Evolutionary conservation across 1,140 invertebrate genomes (phyloP), one percentile per base, ranked within the genome.

Genomic region (Drosophila kikkawai): DNA sequence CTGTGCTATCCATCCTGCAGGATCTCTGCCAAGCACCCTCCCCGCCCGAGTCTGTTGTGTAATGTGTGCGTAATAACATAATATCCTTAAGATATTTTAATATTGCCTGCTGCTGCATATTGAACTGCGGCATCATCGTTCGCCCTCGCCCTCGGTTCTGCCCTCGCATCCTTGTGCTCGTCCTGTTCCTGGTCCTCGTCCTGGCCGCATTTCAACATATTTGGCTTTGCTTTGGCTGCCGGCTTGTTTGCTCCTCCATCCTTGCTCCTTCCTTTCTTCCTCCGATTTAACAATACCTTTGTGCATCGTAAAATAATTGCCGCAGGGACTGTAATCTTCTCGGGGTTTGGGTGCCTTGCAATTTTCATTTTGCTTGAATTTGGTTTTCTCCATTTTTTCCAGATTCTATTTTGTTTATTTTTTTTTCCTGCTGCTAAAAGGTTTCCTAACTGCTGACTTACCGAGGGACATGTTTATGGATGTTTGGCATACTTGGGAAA

Each of bases 241-340:
- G 68, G 73, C 53, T 70, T 91, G 79, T 85, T 91, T 88, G 82
- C 68, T 77, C 75, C 74, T 44, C 57, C 48, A 50, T 59, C 53
- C 53, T 56, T 39, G 34, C 51, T 51, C 39, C 58, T 55, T 44
- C 42, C 58, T 66, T 65, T 55, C 67, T 77, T 47, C 44, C 50
- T 71, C 26, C 47, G 15, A 70, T 79, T 91, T 88, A 88, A 91
- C 88, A 85, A 91, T 91, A 91, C 88, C 88, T 91, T 91, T 91
- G 88, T 91, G 88, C 88, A 91, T 91, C 88, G 79, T 91, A 91
- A 91, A 91, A 91, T 91, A 91, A 91, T 91, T 91, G 88, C 88
- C 79, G 78, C 81, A 73, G 75, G 88, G 88, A 65, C 78, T 85
- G 88, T 91, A 91, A 91, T 91, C 84, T 87, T 84, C 80, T 78